These are phyloP conservation scores for Drosophila willistoni DNA, from an alignment of 1,140 invertebrate species.

Conservation along the genomic window DNA sequence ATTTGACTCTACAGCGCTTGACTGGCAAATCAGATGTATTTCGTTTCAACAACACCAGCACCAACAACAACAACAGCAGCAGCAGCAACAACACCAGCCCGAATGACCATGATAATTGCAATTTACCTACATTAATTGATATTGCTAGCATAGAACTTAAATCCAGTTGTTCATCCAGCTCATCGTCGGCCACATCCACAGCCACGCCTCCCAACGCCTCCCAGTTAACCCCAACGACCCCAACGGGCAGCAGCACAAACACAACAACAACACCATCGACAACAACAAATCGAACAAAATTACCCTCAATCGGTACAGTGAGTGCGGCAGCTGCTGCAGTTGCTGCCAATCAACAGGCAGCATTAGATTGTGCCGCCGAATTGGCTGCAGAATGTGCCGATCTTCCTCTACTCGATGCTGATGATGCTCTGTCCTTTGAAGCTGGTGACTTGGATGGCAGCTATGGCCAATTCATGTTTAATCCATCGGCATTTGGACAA, in stretches of 20 bases:
- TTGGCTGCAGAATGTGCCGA: slow-evolving; percentile 66
- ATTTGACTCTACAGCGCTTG: slow-evolving; percentile 90
- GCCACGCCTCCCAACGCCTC: slow-evolving; percentile 20
- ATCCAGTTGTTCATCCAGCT: slow-evolving; percentile 82
- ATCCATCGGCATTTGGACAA: slow-evolving; percentile 50
- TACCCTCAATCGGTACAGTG: slow-evolving; percentile 73
- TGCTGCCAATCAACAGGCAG: slow-evolving; percentile 67
- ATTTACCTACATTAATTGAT: slow-evolving; percentile 60
- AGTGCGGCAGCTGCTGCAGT: slow-evolving; percentile 62
- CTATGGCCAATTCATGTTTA: slow-evolving; percentile 73
- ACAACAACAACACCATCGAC: too few species aligned
- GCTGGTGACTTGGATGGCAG: slow-evolving; percentile 73
- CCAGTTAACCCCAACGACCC: slow-evolving; percentile 32
- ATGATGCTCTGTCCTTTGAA: slow-evolving; percentile 75
- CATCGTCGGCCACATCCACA: slow-evolving; percentile 71
- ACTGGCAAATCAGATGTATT: slow-evolving; percentile 83
- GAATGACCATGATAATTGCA: slow-evolving; percentile 42
- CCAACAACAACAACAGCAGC: slow-evolving; percentile 51
- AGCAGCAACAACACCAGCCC: slow-evolving; percentile 12
- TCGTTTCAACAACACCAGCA: slow-evolving; percentile 56
- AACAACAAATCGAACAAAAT: slow-evolving; percentile 38
- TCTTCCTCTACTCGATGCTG: slow-evolving; percentile 59
- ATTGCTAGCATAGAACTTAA: slow-evolving; percentile 82
- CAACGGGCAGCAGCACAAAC: background rate
- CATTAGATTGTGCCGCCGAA: slow-evolving; percentile 68